Evolutionary conservation across 2,113 vertebrate species (phyloP), one percentile per base, ranked within the genome.

Genomic region (Lepisosteus oculatus): DNA sequence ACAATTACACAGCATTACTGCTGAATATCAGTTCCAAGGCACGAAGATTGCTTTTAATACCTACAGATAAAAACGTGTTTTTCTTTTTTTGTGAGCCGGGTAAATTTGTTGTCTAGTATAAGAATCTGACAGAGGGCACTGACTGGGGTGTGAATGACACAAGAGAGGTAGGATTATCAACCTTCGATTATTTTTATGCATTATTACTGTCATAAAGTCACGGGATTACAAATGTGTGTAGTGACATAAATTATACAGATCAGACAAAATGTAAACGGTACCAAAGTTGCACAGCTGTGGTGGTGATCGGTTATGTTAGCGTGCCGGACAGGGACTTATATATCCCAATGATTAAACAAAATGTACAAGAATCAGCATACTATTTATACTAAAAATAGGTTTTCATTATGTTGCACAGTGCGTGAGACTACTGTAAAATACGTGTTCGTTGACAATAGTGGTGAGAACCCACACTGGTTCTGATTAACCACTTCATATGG

Each of bases 71-170:
- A n/a, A 12, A 59, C 56, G 3, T 59, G 12, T 6, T 2, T 29
- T 29, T 29, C 29, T 29, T 29, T 29, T 29, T 56, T 67, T 51
- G 47, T 51, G 57, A 55, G 29, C 15, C 51, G 47, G 17, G 57
- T 9, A 69, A 69, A 68, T 65, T 64, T 69, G 65, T 65, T 74
- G 69, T 45, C 70, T 55, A 47, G 59, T n/a, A 29, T 43, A 71
- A 63, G 47, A 17, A 63, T 56, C 44, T 67, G 44, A 8, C 59
- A 73, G 65, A 67, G 65, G 71, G 55, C 43, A 72, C 56, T 45
- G 67, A 44, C 74, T 77, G 78, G 56, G 79, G 77, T 80, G 81
- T 77, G 81, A 78, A 74, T 82, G 78, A 75, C 76, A 69, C 17
- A 77, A 68, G 55, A 66, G 63, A 74, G 74, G 74, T 77, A 72